A percentile compares a stretch with the other conserved stretches of the same genome.
Evolutionary conservation across 2,797 vertebrate species (phyloP).

Genomic region (Scleropages formosus): DNA sequence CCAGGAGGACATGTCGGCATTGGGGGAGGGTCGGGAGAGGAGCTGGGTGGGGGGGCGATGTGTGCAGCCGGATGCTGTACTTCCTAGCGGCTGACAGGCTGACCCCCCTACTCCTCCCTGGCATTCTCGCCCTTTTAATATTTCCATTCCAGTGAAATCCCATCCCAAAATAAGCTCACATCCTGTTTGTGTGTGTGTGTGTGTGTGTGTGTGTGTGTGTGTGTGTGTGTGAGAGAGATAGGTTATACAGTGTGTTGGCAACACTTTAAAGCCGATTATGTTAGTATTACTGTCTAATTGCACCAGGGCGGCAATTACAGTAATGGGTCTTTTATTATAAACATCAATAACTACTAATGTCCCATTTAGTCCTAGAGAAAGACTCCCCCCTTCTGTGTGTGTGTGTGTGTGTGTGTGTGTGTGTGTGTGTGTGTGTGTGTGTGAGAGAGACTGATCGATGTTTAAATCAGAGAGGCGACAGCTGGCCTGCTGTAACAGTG

Average conservation of each 20-base stretch:
- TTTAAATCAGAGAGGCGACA: conserved; percentile 8
- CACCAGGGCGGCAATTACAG: background rate
- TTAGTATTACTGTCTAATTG: background rate
- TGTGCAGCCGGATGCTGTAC: background rate
- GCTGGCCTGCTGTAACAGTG: conserved; percentile 20
- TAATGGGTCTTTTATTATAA: background rate
- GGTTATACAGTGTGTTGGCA: background rate
- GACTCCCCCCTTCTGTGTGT: background rate
- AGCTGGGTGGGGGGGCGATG: background rate
- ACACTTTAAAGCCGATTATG: background rate
- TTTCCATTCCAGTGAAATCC: background rate
- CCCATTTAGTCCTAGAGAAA: background rate
- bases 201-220: too few relatives aligned
- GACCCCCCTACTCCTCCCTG: background rate
- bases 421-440: background rate
- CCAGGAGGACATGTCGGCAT: background rate
- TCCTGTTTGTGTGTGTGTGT: too few relatives aligned
- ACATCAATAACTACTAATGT: background rate
- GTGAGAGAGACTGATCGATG: background rate
- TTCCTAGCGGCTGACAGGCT: background rate
- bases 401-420: background rate
- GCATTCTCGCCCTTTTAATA: background rate
- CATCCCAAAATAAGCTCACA: conserved; percentile 1
- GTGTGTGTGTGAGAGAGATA: background rate
- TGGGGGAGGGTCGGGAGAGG: background rate